A percentile compares a stretch with the other conserved stretches of the same genome.
Conservation (phyloP, 2,113 vertebrate species). For the Aphelocoma coerulescens region DNA sequence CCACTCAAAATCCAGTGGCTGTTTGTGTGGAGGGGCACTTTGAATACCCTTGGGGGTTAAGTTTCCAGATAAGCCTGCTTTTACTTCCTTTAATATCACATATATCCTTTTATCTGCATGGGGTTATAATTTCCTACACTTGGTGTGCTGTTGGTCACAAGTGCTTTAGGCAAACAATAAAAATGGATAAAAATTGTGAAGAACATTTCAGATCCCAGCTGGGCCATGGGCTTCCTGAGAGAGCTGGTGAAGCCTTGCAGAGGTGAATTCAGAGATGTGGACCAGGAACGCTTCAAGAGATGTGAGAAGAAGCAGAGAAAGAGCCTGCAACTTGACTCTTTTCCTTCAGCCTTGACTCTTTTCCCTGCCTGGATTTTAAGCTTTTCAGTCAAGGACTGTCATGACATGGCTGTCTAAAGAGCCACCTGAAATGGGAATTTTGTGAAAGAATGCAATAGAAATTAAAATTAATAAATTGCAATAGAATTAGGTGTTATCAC, state of each 20-base stretch:
- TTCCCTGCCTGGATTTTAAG: neutral
- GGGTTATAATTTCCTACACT: neutral
- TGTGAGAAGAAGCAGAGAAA: neutral
- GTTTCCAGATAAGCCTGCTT: neutral
- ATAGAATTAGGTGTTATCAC: neutral
- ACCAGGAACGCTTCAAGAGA: accelerated
- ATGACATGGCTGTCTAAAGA: neutral
- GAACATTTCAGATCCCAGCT: neutral
- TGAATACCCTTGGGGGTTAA: neutral
- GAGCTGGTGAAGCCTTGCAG: neutral
- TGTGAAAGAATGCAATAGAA: neutral
- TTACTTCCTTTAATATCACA: neutral
- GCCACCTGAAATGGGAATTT: neutral
- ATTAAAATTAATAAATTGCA: neutral
- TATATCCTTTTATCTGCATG: neutral
- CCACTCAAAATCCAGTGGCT: neutral
- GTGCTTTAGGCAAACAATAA: neutral
- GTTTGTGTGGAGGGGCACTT: neutral
- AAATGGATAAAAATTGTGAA: neutral
- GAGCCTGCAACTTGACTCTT: neutral
- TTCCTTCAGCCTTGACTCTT: neutral
- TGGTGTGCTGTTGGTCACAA: neutral
- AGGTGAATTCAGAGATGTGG: neutral
- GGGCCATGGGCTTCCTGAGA: neutral
- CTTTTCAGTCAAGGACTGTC: neutral